Evolutionary conservation across 2,888 invertebrate species (phyloP), one percentile per base, ranked within the genome.

Genomic region (Chalcosyrphus nemorum): DNA sequence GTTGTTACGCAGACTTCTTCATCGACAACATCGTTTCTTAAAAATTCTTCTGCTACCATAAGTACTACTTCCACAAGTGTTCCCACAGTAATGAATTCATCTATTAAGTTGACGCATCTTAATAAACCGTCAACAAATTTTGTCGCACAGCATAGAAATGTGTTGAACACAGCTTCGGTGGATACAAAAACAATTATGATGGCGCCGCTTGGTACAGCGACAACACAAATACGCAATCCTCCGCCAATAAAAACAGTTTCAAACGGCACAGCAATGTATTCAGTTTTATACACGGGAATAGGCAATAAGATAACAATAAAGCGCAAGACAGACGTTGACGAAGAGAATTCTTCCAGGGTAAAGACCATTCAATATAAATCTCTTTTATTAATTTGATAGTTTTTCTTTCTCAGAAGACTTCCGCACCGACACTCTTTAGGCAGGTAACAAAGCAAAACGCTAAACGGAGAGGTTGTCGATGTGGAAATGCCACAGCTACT

Each of bases 401-500:
- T n/a, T n/a, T 57, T 54, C 19, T 32, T 27, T 86, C 81, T 29
- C 66, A 88, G 74, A 81, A 81, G 52, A 47, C 68, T 5, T 27
- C 66, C n/a, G 63, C 88, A 1, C 70, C 84, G 4, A 85, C 86
- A 17, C 82, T 86, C 3, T 71, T 86, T 47, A 68, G 86, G 3
- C 84, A 86, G 71, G 66, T 86, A 45, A 43, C 65, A 21, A 66
- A 86, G 54, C 78, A 86, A 17, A 88, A 86, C 47, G 91, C 92
- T 86, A 93, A 95, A 88, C 93, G 95, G 87, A 94, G 94, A 92
- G 96, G 97, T 11, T 98, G 98, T 90, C 93, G 97, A 78, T 98
- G 98, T 92, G 98, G 98, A 2, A 96, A 97, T 91, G 96, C 97
- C 0, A 97, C 97, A 0, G 94, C 96, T 0, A 95, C 95, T 15